Evolutionary conservation across 2,888 invertebrate genomes (phyloP).

Genomic region (Dicyrtoma fusca): DNA sequence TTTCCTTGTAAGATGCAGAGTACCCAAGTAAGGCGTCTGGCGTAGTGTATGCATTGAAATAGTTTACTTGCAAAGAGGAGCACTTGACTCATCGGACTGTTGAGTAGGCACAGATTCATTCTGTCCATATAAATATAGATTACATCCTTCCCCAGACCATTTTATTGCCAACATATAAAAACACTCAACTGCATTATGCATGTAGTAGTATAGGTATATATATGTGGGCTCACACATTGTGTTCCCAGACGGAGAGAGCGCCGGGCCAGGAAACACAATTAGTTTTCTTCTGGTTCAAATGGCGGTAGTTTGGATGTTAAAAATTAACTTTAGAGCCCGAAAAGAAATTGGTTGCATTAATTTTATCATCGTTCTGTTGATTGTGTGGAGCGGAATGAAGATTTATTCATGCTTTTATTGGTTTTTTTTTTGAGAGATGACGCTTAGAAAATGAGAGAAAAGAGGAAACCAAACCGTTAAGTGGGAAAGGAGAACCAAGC

Average conservation of each 20-base stretch:
- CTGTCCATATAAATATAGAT: too few relatives aligned
- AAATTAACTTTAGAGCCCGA: conserved; percentile 27
- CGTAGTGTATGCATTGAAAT: too few relatives aligned
- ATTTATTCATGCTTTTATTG: conserved; percentile 33
- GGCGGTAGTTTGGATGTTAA: conserved; percentile 18
- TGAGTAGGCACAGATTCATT: too few relatives aligned
- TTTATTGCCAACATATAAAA: too few relatives aligned
- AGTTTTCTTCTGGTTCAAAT: background rate
- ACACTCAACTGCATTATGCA: background rate
- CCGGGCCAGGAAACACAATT: background rate
- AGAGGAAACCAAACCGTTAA: background rate
- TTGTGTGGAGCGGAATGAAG: conserved; percentile 22
- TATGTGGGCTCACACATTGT: background rate
- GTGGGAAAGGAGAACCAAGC: too few relatives aligned
- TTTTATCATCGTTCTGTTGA: conserved; percentile 26
- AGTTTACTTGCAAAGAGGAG: too few relatives aligned
- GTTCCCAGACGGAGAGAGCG: too few relatives aligned
- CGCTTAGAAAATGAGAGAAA: too few relatives aligned
- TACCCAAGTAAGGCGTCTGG: too few relatives aligned
- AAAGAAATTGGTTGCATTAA: conserved; percentile 33
- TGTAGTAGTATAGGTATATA: background rate
- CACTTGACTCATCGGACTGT: too few relatives aligned
- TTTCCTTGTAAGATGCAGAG: too few relatives aligned
- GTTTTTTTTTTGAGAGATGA: conserved; percentile 11
- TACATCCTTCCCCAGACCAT: too few relatives aligned